A percentile compares a stretch with the other conserved stretches of the same genome.
Conservation (phyloP, 2,797 vertebrate genomes). For the Scolopax bukidnonensis region DNA sequence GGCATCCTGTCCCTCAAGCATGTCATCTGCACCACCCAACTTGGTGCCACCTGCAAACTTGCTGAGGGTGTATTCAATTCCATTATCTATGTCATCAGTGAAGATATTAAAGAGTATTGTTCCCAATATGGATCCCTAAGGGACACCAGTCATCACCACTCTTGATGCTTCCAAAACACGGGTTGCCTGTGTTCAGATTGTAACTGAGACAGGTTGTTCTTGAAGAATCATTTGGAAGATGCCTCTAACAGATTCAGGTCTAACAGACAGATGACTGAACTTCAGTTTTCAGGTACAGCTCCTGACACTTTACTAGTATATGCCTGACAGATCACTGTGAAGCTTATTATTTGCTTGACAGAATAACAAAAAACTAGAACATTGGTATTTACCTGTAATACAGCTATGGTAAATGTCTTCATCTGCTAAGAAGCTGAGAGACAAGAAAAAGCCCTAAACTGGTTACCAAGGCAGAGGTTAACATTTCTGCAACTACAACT, state of each 20-base stretch:
- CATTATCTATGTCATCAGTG: accelerated
- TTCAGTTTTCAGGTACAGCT: background rate
- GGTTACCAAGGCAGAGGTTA: background rate
- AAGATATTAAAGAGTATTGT: background rate
- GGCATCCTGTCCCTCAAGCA: accelerated
- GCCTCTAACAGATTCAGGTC: background rate
- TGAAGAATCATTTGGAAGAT: background rate
- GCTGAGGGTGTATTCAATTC: background rate
- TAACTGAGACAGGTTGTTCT: background rate
- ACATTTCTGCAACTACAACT: background rate
- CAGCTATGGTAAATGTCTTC: background rate
- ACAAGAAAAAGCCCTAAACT: background rate
- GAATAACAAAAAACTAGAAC: background rate
- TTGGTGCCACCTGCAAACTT: background rate
- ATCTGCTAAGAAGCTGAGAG: background rate
- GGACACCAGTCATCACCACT: background rate
- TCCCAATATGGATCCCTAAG: accelerated
- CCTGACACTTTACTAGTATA: background rate
- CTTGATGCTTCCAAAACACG: background rate
- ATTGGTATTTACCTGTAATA: background rate
- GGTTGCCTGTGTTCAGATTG: background rate
- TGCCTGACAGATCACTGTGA: background rate
- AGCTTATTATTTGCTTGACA: background rate
- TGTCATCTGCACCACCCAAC: accelerated
- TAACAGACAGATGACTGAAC: background rate